A percentile compares a stretch with the other conserved stretches of the same genome.
Evolutionary conservation across 2,888 invertebrate genomes (phyloP).

Genomic region (Acanthosepion esculentum): DNA sequence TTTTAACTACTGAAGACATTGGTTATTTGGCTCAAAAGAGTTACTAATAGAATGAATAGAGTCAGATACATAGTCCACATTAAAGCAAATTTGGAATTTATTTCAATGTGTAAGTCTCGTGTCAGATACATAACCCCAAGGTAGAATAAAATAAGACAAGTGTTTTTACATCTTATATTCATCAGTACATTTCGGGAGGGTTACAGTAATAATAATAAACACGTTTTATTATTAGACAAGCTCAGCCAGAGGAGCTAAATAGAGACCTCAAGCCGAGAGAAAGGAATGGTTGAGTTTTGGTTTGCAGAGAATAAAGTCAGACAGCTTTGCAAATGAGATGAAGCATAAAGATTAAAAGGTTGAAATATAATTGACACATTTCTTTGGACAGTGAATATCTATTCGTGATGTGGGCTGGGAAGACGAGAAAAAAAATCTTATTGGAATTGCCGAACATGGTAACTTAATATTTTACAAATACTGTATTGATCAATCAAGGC

Average conservation of each 20-base stretch:
- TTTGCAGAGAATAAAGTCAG: neutral
- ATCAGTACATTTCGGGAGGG: neutral
- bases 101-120: neutral
- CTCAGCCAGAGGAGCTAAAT: neutral
- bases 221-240: neutral
- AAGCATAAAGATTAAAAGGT: neutral
- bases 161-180: neutral
- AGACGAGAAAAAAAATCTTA: neutral
- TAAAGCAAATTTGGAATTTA: too few species aligned
- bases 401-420: neutral
- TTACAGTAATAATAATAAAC: neutral
- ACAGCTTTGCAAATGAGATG: neutral
- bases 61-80: too few species aligned
- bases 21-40: too few species aligned
- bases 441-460: neutral
- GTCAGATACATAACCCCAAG: neutral
- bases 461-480: neutral
- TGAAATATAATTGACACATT: too few species aligned
- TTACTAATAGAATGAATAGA: too few species aligned
- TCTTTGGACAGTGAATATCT: neutral
- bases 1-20: too few species aligned
- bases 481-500: neutral
- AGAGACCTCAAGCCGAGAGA: neutral
- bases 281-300: neutral
- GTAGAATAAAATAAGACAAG: neutral